Base-by-base conservation (phyloP, 2,888 invertebrate genomes). In the Rhimphoctona megacephalus region DNA sequence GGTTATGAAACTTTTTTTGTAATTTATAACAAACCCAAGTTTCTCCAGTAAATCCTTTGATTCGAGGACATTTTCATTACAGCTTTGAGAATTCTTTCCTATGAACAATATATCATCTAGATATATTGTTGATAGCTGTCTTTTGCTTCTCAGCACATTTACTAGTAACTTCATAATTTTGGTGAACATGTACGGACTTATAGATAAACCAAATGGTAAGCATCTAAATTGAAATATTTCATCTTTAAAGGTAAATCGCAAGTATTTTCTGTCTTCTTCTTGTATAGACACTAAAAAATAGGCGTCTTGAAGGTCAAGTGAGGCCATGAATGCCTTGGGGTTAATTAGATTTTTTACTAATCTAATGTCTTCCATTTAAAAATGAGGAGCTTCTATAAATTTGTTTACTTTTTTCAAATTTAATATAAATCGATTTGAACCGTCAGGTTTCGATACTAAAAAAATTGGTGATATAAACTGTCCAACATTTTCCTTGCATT, bases 71-170 rank as follows among this genome's bases (percentile, higher is more conserved):
- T 64, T 64, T 30, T 33, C 7, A 1, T 64, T 7, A 22, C 57
- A 57, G 14, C 8, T 57, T 25, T 33, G 30, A 6, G 5, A 64
- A 43, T 73, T 64, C 5, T 22, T 79, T 3, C 72, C 70, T 22
- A 83, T 79, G 0, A 30, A 33, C 8, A 72, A 19, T 7, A 72
- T 52, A 72, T 72, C 52, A 22, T 72, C 72, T n/a, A 72, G 25
- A n/a, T 52, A 72, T 33, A 64, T 61, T 9, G 9, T 61, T 30
- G 61, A 61, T 9, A 61, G 25, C 3, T 8, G 25, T 30, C 61
- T 25, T 33, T 17, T 19, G 7, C 64, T 33, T 33, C 64, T 33
- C 17, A 64, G 33, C 0, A 33, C 33, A 64, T 17, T 17, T 19
- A 33, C 33, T 17, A 14, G 33, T 6, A 30, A 14, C 25, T 64